Evolutionary conservation across 2,888 invertebrate species (phyloP).

Genomic region (Caenorhabditis sp.): DNA sequence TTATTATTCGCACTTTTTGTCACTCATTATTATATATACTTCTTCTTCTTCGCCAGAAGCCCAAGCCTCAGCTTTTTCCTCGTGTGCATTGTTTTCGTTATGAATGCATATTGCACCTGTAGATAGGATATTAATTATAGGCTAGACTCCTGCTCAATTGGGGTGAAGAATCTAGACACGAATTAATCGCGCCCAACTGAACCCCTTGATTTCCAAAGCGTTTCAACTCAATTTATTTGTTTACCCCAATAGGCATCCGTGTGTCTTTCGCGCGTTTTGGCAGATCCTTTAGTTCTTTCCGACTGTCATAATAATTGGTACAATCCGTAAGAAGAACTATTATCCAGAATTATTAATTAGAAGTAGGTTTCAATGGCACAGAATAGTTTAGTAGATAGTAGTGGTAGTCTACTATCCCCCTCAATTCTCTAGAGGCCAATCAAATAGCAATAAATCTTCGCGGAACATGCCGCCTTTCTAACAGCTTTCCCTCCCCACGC

Average conservation of each 20-base stretch:
- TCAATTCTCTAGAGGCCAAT: slow-evolving; percentile 20
- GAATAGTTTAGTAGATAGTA: slow-evolving; percentile 39
- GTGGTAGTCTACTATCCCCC: slow-evolving; percentile 7
- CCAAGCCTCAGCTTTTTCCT: slow-evolving; percentile 2
- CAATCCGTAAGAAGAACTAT: slow-evolving; percentile 40
- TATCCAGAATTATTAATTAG: slow-evolving; percentile 55
- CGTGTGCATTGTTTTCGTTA: not conserved
- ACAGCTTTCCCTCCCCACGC: slow-evolving; percentile 14
- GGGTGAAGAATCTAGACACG: slow-evolving; percentile 27
- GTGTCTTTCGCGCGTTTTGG: slow-evolving; percentile 29
- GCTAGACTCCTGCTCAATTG: slow-evolving; percentile 33
- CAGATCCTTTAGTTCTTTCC: slow-evolving; percentile 26
- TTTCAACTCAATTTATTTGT: slow-evolving; percentile 43
- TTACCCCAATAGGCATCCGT: slow-evolving; percentile 36
- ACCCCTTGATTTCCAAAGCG: slow-evolving; percentile 27
- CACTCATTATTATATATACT: slow-evolving; percentile 58
- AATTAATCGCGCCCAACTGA: slow-evolving; percentile 52
- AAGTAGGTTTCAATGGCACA: slow-evolving; percentile 43
- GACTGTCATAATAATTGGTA: slow-evolving; percentile 36
- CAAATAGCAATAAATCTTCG: slow-evolving; percentile 58
- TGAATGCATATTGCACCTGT: slow-evolving; percentile 50
- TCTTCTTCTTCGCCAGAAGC: slow-evolving; percentile 4
- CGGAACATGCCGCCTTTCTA: slow-evolving; percentile 38
- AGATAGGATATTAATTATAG: slow-evolving; percentile 45
- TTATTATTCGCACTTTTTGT: slow-evolving; percentile 62